Conservation (phyloP, 2,888 invertebrate genomes). For the Dorcus hopei region DNA sequence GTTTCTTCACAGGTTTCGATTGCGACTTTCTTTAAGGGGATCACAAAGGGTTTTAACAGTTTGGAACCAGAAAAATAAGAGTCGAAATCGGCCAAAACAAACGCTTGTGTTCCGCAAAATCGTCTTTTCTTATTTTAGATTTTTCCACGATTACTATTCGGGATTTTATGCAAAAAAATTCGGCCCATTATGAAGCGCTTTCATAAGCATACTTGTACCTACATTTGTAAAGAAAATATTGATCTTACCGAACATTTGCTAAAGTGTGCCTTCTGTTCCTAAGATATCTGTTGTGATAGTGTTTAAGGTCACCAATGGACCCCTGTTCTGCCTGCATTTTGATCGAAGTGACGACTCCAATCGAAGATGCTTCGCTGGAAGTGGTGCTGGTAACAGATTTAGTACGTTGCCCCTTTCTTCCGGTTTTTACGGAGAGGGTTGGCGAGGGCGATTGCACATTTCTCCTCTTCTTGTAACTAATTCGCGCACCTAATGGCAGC, state of each 20-base stretch:
- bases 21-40: no score
- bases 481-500: slow-evolving; percentile 49
- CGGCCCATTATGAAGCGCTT: no score
- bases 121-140: no score
- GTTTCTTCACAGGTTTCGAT: no score
- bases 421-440: slow-evolving; percentile 58
- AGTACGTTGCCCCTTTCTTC: slow-evolving; percentile 52
- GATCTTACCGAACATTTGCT: slow-evolving; percentile 88
- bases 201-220: no score
- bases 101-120: no score
- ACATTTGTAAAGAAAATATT: not conserved
- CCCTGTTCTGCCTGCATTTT: slow-evolving; percentile 93
- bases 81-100: no score
- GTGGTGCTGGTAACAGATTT: slow-evolving; percentile 36
- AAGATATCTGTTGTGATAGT: slow-evolving; percentile 82
- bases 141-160: no score
- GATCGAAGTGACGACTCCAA: slow-evolving; percentile 42
- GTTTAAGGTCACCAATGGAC: slow-evolving; percentile 84
- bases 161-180: no score
- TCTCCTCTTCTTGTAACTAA: slow-evolving; percentile 41
- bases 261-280: slow-evolving; percentile 85
- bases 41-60: no score
- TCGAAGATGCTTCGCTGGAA: slow-evolving; percentile 46
- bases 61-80: no score
- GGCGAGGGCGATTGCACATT: slow-evolving; percentile 60